Conservation (phyloP, 2,113 vertebrate genomes). For the Pavo muticus region DNA sequence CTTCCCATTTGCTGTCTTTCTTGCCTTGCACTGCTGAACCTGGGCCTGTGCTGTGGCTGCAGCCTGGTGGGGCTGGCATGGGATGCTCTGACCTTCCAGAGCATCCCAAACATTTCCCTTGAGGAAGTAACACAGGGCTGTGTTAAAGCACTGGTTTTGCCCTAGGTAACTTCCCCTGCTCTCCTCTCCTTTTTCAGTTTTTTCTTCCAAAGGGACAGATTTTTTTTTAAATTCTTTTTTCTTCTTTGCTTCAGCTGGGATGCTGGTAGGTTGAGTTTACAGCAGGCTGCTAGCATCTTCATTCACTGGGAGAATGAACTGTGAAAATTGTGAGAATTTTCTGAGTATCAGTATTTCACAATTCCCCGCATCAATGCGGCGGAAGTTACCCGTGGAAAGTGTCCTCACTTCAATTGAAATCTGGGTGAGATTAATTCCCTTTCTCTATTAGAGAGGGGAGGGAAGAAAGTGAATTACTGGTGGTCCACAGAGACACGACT, state of each 20-base stretch:
- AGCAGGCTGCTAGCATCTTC: background rate
- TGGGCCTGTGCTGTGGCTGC: rapidly evolving
- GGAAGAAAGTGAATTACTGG: background rate
- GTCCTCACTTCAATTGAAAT: background rate
- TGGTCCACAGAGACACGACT: background rate
- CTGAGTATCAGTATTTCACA: background rate
- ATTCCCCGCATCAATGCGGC: background rate
- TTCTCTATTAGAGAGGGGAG: background rate
- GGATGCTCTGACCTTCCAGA: background rate
- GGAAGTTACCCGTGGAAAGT: background rate
- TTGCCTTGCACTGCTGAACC: background rate
- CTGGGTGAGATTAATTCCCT: background rate
- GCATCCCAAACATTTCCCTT: background rate
- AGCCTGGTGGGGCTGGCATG: background rate
- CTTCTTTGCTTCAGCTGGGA: background rate
- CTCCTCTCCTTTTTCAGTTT: background rate
- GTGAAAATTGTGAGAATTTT: background rate
- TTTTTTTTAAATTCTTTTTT: background rate
- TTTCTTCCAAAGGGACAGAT: background rate
- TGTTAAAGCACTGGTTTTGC: background rate
- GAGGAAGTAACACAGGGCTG: background rate
- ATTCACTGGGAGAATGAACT: background rate
- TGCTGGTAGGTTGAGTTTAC: background rate
- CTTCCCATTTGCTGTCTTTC: background rate
- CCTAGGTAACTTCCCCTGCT: background rate